A percentile compares a stretch with the other conserved stretches of the same genome.
Conservation (phyloP, 2,888 invertebrate species). For the Epistrophe eligans region DNA sequence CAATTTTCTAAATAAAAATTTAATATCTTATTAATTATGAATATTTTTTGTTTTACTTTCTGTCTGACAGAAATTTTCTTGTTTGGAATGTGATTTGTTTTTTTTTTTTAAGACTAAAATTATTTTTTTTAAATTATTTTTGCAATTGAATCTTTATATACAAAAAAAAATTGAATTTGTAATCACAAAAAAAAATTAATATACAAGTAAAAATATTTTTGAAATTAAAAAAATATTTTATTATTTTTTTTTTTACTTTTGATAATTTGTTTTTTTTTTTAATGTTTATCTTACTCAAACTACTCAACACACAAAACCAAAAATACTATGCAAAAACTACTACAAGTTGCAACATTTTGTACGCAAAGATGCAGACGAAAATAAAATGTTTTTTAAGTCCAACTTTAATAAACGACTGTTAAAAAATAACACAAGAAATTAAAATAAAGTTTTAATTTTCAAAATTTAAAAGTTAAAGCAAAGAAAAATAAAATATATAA, state of each 20-base stretch:
- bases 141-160: slow-evolving; percentile 56
- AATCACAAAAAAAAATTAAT: slow-evolving; percentile 68
- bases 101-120: slow-evolving; percentile 48
- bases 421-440: neutral
- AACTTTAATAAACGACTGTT: too few species aligned
- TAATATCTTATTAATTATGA: neutral
- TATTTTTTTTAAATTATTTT: slow-evolving; percentile 34
- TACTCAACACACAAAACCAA: slow-evolving; percentile 61
- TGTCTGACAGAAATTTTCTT: slow-evolving; percentile 63
- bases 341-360: slow-evolving; percentile 11
- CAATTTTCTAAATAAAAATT: slow-evolving; percentile 29
- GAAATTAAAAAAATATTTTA: neutral
- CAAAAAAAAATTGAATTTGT: slow-evolving; percentile 49
- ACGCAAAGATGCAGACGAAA: slow-evolving; percentile 21
- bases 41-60: slow-evolving; percentile 45
- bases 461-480: neutral
- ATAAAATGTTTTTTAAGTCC: neutral
- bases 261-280: slow-evolving; percentile 11
- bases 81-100: slow-evolving; percentile 23
- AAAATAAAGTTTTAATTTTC: neutral
- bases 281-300: slow-evolving; percentile 40
- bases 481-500: too few species aligned
- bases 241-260: slow-evolving; percentile 17
- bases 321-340: slow-evolving; percentile 45
- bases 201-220: slow-evolving; percentile 44